Evolutionary conservation across 2,113 vertebrate species (phyloP).

Genomic region (Gymnobelideus leadbeateri): DNA sequence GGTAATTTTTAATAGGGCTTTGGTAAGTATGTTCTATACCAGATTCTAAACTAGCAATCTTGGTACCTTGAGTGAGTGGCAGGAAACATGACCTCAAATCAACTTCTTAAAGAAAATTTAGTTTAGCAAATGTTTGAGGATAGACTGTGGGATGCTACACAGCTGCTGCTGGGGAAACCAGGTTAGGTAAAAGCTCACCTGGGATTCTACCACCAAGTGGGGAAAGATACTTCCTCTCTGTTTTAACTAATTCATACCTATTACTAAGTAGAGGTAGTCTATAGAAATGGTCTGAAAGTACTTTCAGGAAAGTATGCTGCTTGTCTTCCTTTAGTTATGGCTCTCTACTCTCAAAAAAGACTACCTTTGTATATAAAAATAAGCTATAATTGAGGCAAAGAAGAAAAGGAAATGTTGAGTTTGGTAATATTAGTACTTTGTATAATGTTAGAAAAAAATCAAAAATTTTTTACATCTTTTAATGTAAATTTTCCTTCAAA

Average conservation of each 20-base stretch:
- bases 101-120: neutral
- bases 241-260: conserved; percentile 35
- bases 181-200: neutral
- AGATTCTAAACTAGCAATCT: neutral
- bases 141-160: neutral
- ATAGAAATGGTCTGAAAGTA: conserved; percentile 32
- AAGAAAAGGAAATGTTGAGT: neutral
- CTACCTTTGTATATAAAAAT: conserved; percentile 27
- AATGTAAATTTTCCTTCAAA: conserved; percentile 16
- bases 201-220: neutral
- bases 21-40: neutral
- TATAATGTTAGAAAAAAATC: conserved; percentile 20
- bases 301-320: neutral
- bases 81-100: neutral
- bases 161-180: neutral
- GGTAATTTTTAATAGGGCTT: neutral
- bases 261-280: conserved; percentile 15
- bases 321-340: neutral
- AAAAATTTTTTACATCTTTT: neutral
- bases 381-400: neutral
- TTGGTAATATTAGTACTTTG: neutral
- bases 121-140: neutral
- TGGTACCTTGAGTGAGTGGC: neutral
- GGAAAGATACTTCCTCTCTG: conserved; percentile 8
- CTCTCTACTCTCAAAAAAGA: neutral